Evolutionary conservation across 2,797 vertebrate species (phyloP).

Genomic region (Spheniscus humboldti): DNA sequence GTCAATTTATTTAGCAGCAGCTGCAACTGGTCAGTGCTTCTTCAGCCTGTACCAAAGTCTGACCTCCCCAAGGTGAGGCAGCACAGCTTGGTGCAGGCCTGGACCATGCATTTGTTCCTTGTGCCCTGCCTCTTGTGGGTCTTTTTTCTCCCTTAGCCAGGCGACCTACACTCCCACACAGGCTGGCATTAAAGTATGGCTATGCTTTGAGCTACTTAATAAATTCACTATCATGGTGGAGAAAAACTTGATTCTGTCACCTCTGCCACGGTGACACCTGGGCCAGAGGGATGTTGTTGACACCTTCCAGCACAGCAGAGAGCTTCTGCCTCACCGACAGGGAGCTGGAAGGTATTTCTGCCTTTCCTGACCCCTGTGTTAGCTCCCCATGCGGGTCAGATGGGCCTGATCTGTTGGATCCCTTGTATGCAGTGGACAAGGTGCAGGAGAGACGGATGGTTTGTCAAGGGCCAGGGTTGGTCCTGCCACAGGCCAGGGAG

Average conservation of each 20-base stretch:
- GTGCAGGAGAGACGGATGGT: background rate
- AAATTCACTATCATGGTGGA: background rate
- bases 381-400: background rate
- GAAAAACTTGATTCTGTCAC: background rate
- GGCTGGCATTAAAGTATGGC: background rate
- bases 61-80: background rate
- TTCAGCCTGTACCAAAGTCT: background rate
- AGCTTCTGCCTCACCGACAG: fast-evolving
- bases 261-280: background rate
- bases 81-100: background rate
- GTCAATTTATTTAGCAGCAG: background rate
- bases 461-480: fast-evolving
- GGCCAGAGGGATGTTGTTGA: background rate
- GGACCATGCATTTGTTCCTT: background rate
- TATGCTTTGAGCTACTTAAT: background rate
- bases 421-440: background rate
- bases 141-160: background rate
- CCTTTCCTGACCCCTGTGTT: background rate
- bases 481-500: background rate
- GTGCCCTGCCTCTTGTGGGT: background rate
- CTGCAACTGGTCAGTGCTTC: background rate
- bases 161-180: fast-evolving
- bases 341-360: background rate
- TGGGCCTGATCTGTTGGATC: background rate
- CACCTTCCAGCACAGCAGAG: background rate